phyloP scores from a whole-genome alignment of 2,797 vertebrate genomes.

The Geotrypetes seraphini region DNA sequence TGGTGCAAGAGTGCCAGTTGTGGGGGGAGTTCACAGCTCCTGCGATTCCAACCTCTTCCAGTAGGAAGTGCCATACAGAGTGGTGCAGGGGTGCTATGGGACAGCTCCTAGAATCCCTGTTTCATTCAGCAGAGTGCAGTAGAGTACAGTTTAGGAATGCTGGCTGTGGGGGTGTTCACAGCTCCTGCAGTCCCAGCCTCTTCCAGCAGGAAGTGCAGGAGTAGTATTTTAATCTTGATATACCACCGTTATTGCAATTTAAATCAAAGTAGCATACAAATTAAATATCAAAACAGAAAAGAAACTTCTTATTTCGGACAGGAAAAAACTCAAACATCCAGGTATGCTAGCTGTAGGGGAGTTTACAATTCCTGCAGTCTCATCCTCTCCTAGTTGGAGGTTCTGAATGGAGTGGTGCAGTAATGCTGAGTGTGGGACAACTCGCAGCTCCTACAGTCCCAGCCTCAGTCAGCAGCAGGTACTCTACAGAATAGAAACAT shows the following conservation, averaged over 20 bases:
- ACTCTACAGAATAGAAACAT: no score
- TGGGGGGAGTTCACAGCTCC: not conserved
- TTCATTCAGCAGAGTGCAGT: not conserved
- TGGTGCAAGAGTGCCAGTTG: not conserved
- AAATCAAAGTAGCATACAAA: no score
- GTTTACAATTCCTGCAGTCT: not conserved
- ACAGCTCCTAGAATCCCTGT: not conserved
- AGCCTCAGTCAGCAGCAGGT: no score
- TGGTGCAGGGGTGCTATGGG: not conserved
- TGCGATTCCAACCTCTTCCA: not conserved
- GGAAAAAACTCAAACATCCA: no score
- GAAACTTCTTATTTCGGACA: no score
- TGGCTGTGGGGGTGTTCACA: not conserved
- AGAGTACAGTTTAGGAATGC: not conserved
- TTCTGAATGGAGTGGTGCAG: rapidly evolving
- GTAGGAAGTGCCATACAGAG: not conserved
- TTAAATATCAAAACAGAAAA: no score
- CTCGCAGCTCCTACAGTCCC: not conserved
- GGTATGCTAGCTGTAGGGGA: not conserved
- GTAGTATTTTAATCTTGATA: no score
- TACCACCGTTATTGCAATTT: no score
- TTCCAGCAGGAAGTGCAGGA: not conserved
- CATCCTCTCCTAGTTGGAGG: not conserved
- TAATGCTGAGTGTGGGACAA: not conserved
- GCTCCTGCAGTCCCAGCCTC: not conserved